These are phyloP conservation scores for Macrophya annulata DNA, from an alignment of 2,888 invertebrate species.

Conservation along the genomic window DNA sequence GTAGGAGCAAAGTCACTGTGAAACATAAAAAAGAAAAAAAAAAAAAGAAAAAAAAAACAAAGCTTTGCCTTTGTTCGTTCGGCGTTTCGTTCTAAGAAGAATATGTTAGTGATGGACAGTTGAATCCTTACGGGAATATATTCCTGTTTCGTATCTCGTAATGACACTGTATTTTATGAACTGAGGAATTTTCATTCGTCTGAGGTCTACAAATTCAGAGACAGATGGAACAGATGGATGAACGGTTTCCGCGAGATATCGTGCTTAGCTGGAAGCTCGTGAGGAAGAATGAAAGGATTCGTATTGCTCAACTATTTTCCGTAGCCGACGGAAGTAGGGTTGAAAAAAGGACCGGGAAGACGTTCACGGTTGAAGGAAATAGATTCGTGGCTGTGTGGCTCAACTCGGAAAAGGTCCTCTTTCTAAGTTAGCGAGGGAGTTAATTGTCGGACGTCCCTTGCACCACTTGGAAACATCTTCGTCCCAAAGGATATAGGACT, in stretches of 20 bases:
- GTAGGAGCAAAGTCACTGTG: background rate
- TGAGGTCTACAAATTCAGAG: background rate
- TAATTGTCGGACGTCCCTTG: slow-evolving; percentile 45
- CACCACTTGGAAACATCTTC: slow-evolving; percentile 49
- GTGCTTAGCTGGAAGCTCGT: background rate
- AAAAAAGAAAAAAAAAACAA: background rate
- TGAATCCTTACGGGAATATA: background rate
- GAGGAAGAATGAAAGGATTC: slow-evolving; percentile 36
- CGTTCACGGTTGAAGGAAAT: slow-evolving; percentile 14
- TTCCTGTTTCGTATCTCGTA: background rate
- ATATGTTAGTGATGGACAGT: background rate
- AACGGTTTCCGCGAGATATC: slow-evolving; percentile 22
- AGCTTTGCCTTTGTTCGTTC: slow-evolving; percentile 28
- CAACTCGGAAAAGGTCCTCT: slow-evolving; percentile 37
- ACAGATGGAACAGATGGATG: background rate
- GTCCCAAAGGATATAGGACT: slow-evolving; percentile 32
- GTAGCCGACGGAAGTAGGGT: slow-evolving; percentile 5
- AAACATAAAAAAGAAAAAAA: background rate
- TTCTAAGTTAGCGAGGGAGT: slow-evolving; percentile 52
- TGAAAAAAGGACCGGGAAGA: slow-evolving; percentile 12
- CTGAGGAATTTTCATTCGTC: background rate
- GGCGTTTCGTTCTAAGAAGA: background rate
- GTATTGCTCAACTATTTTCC: slow-evolving; percentile 27
- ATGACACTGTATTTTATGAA: background rate
- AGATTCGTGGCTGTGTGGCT: slow-evolving; percentile 42